Conservation (phyloP, 2,113 vertebrate genomes). For the Podarcis muralis region DNA sequence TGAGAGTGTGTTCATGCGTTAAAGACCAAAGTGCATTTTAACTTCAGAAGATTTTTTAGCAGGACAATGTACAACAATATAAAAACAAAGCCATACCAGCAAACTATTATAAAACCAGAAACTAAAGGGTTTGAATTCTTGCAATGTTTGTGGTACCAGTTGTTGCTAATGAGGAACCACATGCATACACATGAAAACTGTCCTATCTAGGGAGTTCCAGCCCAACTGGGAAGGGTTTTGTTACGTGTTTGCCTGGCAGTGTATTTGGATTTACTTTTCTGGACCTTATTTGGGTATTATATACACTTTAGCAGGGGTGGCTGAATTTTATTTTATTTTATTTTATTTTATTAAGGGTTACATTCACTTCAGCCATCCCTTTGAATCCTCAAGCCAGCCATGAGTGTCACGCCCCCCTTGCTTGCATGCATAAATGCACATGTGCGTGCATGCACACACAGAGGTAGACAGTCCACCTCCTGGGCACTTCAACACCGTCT, state of each 20-base stretch:
- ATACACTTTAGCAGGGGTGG: not conserved
- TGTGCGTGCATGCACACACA: too few species aligned
- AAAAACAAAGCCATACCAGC: not conserved
- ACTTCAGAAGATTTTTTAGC: not conserved
- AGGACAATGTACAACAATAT: not conserved
- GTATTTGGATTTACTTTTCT: not conserved
- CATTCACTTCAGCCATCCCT: too few species aligned
- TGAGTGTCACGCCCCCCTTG: too few species aligned
- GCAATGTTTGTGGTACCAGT: not conserved
- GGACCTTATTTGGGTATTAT: not conserved
- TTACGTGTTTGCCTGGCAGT: not conserved
- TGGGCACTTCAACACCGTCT: too few species aligned
- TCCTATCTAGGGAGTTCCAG: not conserved
- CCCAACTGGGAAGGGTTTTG: not conserved
- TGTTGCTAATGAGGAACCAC: not conserved
- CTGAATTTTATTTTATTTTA: too few species aligned
- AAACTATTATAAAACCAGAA: not conserved
- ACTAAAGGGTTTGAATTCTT: not conserved
- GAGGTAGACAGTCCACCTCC: too few species aligned
- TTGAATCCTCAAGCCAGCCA: too few species aligned
- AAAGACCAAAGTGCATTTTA: not conserved
- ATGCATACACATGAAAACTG: not conserved
- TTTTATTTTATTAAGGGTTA: too few species aligned
- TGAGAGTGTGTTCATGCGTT: too few species aligned
- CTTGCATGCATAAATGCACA: too few species aligned